phyloP scores from a whole-genome alignment of 2,113 vertebrate genomes.

The Puma concolor region DNA sequence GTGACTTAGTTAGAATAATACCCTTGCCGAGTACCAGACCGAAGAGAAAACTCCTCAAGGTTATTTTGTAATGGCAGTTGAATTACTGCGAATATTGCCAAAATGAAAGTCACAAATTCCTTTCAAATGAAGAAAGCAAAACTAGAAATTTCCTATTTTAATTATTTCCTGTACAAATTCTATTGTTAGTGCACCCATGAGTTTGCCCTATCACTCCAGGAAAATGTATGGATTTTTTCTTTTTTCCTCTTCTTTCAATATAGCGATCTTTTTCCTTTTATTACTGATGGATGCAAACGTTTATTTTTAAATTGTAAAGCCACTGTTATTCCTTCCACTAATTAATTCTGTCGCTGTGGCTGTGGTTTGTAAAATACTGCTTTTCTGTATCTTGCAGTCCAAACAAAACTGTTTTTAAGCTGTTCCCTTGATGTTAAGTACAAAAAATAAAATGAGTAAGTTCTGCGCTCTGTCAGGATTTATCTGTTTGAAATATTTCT shows the following conservation, averaged over 20 bases:
- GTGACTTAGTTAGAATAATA: conserved; percentile 43
- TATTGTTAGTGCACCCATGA: conserved; percentile 60
- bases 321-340: conserved; percentile 80
- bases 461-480: conserved; percentile 82
- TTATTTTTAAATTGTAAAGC: conserved; percentile 81
- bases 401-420: conserved; percentile 82
- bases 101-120: conserved; percentile 40
- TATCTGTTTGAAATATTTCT: conserved; percentile 83
- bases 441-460: conserved; percentile 85
- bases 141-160: conserved; percentile 52
- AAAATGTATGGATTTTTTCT: conserved; percentile 41
- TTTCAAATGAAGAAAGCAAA: conserved; percentile 61
- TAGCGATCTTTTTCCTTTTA: conserved; percentile 70
- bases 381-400: conserved; percentile 77
- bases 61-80: conserved; percentile 55
- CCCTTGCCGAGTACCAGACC: background rate
- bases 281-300: conserved; percentile 81
- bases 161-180: conserved; percentile 68
- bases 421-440: conserved; percentile 81
- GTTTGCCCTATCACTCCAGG: conserved; percentile 52
- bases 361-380: conserved; percentile 80
- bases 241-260: conserved; percentile 58
- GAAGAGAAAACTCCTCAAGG: conserved; percentile 56
- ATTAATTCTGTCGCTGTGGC: conserved; percentile 82
- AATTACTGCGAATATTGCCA: conserved; percentile 55